Evolutionary conservation across 2,888 invertebrate genomes (phyloP), one percentile per base, ranked within the genome.

Genomic region (Lucinisca nassula): DNA sequence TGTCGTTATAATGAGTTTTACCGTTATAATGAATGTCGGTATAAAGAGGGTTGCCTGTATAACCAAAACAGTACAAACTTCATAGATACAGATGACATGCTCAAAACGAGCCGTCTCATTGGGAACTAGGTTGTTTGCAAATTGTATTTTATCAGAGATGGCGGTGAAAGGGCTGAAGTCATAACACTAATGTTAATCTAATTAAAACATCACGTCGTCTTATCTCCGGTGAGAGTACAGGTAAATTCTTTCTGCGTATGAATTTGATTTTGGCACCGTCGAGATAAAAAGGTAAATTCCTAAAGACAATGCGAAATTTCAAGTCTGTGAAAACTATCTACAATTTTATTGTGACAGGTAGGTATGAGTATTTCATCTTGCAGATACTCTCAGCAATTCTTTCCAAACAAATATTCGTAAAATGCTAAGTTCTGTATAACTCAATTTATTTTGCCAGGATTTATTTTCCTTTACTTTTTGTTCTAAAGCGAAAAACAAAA

Each of bases 251-350:
- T 27, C 35, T 14, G 30, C 67, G 67, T 67, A 67, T 67, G 67
- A 67, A 67, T 67, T 67, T 67, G 67, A 67, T 67, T 67, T 67
- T 67, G 67, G 67, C 67, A 67, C 32, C 35, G 67, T 35, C 35
- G 21, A 4, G 21, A 67, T 45, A 61, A 61, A 61, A 61, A 61
- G 61, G 61, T 61, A 61, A 35, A 35, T 35, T 67, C 35, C 67
- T 35, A 67, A 17, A 67, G 67, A 67, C 67, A 67, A 67, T 67
- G 67, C 35, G 32, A 67, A 82, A 74, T 40, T 49, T 17, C 37
- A 77, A 61, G 85, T 79, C 83, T 82, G 86, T 83, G 83, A 87
- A 87, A 87, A 21, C 14, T 79, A 87, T 87, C 80, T 37, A 37
- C 45, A 79, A 76, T 87, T 87, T 87, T 87, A 87, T 58, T 76